Evolutionary conservation across 2,113 vertebrate genomes (phyloP), one percentile per base, ranked within the genome.

Genomic region (Onychostruthus taczanowskii): DNA sequence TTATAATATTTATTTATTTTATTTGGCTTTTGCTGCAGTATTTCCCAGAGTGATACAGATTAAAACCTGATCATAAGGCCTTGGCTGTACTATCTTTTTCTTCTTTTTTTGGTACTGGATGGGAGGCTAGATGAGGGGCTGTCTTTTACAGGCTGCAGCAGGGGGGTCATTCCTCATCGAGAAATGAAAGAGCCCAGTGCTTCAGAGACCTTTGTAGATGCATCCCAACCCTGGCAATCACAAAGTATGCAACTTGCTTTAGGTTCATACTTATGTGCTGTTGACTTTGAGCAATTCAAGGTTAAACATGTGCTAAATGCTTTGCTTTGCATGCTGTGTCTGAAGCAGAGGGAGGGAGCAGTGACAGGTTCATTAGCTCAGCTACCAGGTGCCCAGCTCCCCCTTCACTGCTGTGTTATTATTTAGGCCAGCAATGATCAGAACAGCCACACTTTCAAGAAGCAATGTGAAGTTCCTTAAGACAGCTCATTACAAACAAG

Each of bases 401-500:
- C 41, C 10, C 31, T 86, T 37, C 8, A 3, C 37, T 0, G 0
- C 75, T 41, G 27, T 41, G 72, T 17, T 92, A 9, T 87, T 92
- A 63, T 86, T 95, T 81, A 83, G 94, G 31, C 59, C 89, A 75
- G 92, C 67, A n/a, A 11, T 13, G 55, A 90, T 83, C 44, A 76
- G 61, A 81, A 90, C 39, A 81, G 33, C 50, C 80, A 30, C 59
- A 12, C 58, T 69, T 90, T 68, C 59, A 80, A 80, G 63, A 76
- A 83, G 64, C 28, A 50, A 55, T 8, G 53, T 80, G 74, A 87
- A 93, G 93, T 90, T 64, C 66, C 39, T 88, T 16, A 66, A 46
- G 92, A 96, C 92, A 94, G 84, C 94, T 96, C 81, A 68, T 96
- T 96, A 91, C 73, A 78, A 93, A 61, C 26, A 92, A 94, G 86